These are phyloP conservation scores for Brachypodius melanocephalos DNA, from an alignment of 2,113 vertebrate species.

Conservation along the genomic window DNA sequence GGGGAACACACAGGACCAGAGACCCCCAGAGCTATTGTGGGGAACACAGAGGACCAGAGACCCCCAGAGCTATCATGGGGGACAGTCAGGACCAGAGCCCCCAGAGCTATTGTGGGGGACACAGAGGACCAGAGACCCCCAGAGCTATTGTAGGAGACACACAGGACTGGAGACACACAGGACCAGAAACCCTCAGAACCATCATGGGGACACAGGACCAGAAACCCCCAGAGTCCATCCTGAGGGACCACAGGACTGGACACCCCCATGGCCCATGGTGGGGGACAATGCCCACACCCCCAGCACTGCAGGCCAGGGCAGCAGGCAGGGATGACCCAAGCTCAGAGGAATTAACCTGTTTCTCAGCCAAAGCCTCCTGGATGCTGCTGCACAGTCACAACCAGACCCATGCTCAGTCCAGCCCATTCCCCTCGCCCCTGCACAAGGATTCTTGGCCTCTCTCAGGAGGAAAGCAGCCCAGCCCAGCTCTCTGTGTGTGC, in stretches of 20 bases:
- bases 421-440: accelerated
- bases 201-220: accelerated
- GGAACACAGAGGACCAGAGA: too few relatives aligned
- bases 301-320: background rate
- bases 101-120: too few relatives aligned
- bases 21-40: too few relatives aligned
- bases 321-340: too few relatives aligned
- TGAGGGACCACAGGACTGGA: background rate
- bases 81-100: too few relatives aligned
- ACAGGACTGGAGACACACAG: background rate
- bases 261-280: background rate
- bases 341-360: accelerated
- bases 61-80: background rate
- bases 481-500: background rate
- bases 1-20: background rate
- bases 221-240: accelerated
- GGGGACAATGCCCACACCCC: background rate
- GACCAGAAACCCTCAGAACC: accelerated
- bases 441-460: accelerated
- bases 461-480: background rate
- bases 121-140: background rate
- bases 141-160: accelerated
- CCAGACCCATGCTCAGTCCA: background rate
- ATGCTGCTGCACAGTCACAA: accelerated
- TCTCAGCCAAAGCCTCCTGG: background rate